Base-by-base conservation (phyloP, 2,113 vertebrate genomes). In the Sebastes schlegelii region DNA sequence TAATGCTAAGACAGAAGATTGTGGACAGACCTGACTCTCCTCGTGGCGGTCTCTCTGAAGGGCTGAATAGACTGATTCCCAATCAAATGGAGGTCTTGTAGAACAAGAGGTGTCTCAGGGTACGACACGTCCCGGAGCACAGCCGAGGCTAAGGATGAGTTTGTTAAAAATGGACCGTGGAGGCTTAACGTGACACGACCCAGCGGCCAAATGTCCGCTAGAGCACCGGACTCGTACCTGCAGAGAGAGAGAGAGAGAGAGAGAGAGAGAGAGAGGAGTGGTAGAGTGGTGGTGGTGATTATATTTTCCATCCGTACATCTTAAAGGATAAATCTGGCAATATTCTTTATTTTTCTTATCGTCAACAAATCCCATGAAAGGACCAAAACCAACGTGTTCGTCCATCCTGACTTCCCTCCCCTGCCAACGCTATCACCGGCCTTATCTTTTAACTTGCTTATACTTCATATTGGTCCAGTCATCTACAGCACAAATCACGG, bases 211-310 rank as follows among this genome's bases (percentile, higher is more conserved):
- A 91, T 19, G 0, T 81, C 14, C 0, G 45, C 77, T 0, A 94
- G 61, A 12, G 89, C 21, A 0, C 92, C 90, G 0, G 86, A 3
- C 7, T 93, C 87, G 1, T 93, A 93, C 49, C 92, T 93, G 84
- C 40, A 79, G 74, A 34, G 7, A 63, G 11, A 70, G 3, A 21
- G 26, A 21, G 34, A 62, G 23, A 61, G n/a, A 62, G 66, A 34
- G 7, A 63, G 11, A 70, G 3, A 21, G 26, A 21, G 34, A 62
- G 23, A 61, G n/a, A 62, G 66, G 43, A 48, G 21, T n/a, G 48
- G 57, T 13, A 16, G 2, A 17, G 7, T 74, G 9, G 14, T 21
- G 10, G 34, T 6, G 5, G 26, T 34, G 26, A 4, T 34, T 34
- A 34, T 34, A 34, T 34, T 34, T 34, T 34, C 26, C 26, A 34